Conservation (phyloP, 2,797 vertebrate genomes). For the Aplochiton taeniatus region DNA sequence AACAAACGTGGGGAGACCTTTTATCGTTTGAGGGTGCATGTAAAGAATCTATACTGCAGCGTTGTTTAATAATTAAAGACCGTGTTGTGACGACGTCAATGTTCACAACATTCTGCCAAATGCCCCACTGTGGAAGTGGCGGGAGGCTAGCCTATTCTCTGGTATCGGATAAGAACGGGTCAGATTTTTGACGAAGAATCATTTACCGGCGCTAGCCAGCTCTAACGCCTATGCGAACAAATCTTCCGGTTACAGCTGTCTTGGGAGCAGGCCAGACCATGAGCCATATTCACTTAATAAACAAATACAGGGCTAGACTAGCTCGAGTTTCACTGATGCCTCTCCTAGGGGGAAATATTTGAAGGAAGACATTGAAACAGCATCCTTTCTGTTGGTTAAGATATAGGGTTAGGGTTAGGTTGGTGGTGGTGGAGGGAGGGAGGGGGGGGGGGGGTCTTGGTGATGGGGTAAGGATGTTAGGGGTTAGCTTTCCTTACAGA, state of each 20-base stretch:
- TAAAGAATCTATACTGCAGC: neutral
- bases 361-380: conserved; percentile 62
- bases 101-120: conserved; percentile 40
- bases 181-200: conserved; percentile 74
- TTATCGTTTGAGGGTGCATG: neutral
- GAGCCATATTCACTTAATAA: conserved; percentile 75
- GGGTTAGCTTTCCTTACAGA: neutral
- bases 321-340: conserved; percentile 71
- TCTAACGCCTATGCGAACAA: conserved; percentile 74
- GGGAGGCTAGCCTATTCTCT: conserved; percentile 48
- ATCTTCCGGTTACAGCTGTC: conserved; percentile 74
- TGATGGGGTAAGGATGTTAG: too few relatives aligned
- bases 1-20: neutral
- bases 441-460: neutral
- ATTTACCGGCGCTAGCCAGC: conserved; percentile 73
- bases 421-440: conserved; percentile 10
- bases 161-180: conserved; percentile 58
- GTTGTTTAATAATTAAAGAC: neutral
- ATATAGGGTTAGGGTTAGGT: conserved; percentile 62
- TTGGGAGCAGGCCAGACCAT: conserved; percentile 69
- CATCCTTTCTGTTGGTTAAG: conserved; percentile 62
- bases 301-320: conserved; percentile 67
- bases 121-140: conserved; percentile 17
- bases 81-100: conserved; percentile 21
- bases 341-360: conserved; percentile 62